Base-by-base conservation (phyloP, 2,113 vertebrate genomes). In the Xenus cinereus region DNA sequence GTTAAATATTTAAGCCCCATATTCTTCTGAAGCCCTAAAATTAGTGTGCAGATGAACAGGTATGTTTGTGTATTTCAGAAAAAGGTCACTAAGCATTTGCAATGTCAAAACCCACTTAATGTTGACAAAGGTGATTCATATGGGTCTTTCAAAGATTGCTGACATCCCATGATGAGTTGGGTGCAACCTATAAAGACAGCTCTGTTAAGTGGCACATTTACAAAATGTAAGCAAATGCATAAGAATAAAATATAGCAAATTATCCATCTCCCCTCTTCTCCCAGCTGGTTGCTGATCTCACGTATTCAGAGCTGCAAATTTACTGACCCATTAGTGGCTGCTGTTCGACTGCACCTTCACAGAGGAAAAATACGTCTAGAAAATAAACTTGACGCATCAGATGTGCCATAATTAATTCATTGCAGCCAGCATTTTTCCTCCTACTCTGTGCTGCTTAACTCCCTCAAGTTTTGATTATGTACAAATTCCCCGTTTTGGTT, bases 311-410 rank as follows among this genome's bases (percentile, higher is more conserved):
- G 33, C 72, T 51, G 57, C 45, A 93, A 76, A 94, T 96, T 89
- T 97, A 97, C 89, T 60, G 90, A 91, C 71, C 81, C 72, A 68
- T 92, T 96, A 91, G 88, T 80, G 73, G 84, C 51, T 91, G 88
- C 93, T 92, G 60, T 95, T 96, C 21, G n/a, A 68, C 87, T 96
- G 87, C 79, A 90, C 89, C 88, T 88, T 88, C 72, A 67, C 68
- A 43, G 43, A 62, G 48, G 63, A 93, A 77, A 97, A 97, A 71
- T 84, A 79, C 2, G 1, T 91, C 64, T 77, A 71, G 67, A 90
- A 93, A 95, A 95, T 90, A 90, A 96, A 93, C 75, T 74, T 87
- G 86, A 53, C 35, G 23, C 50, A 50, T 93, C 76, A 93, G 91
- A 74, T 5, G 14, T 2, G 4, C 82, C 83, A 50, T 88, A 95